Base-by-base conservation (phyloP, 2,888 invertebrate species). In the Danaus chrysippus region DNA sequence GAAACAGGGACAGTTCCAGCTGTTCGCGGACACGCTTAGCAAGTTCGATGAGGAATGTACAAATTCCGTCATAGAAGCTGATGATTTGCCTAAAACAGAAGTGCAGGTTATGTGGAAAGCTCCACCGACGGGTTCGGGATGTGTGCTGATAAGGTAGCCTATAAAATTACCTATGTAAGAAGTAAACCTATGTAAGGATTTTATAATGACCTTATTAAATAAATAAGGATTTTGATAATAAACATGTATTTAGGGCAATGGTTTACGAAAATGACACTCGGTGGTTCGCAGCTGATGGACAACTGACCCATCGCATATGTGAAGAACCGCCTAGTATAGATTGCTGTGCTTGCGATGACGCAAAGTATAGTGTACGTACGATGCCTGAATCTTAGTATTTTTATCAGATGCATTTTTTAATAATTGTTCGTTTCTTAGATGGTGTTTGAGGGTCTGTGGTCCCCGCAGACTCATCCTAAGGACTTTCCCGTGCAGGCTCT, bases 261-360 rank as follows among this genome's bases (percentile, higher is more conserved):
- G 95, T 98, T 43, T 93, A 95, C 71, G 97, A 98, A 82, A 94
- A 94, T 71, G 86, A 93, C 3, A 93, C 93, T 56, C 93, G 93
- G 11, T 98, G 98, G 98, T 98, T 93, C 83, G 95, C 97, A 65
- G 97, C 98, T 76, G 98, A 98, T 77, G 97, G 96, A 0, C 93
- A 93, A 68, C 89, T 98, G 57, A 95, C 95, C 11, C 92, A 93
- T 76, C 94, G 94, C 43, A 91, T 98, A 58, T 98, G 98, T 78
- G 96, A 95, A 76, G 93, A 93, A 70, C 91, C 91, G 58, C 91
- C 92, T 62, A 91, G 91, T 58, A 89, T 87, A 1, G 85, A 92
- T 61, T 98, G 98, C 82, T 98, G 98, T 86, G 97, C 98, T 10
- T 98, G 98, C 81, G 98, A 98, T 77, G 97, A 98, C 78, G 99